Conservation (phyloP, 2,797 vertebrate genomes). For the Anguilla megastoma region DNA sequence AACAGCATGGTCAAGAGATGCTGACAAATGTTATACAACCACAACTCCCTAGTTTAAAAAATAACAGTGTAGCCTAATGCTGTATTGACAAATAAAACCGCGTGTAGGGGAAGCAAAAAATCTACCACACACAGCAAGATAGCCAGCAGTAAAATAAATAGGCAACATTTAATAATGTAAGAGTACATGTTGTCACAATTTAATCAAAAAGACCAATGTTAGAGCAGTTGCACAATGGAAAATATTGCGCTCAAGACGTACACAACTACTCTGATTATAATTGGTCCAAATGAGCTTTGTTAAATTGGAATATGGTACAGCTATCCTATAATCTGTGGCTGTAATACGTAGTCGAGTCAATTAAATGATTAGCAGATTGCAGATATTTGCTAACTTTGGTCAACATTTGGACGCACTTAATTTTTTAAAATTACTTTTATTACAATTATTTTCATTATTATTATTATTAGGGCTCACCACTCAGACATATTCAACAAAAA, state of each 20-base stretch:
- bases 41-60: neutral
- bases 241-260: no score
- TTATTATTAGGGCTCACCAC: neutral
- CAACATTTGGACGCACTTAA: neutral
- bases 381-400: neutral
- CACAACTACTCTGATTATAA: neutral
- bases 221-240: no score
- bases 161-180: neutral
- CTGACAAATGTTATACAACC: neutral
- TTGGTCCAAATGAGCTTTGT: neutral
- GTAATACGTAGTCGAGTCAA: no score
- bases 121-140: neutral
- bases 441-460: neutral
- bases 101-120: neutral
- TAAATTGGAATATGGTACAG: no score
- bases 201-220: neutral
- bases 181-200: no score
- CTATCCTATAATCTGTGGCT: no score
- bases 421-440: neutral
- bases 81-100: neutral
- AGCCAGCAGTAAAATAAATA: neutral
- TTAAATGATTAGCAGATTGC: neutral
- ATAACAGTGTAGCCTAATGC: neutral
- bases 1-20: neutral
- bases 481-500: neutral